These are phyloP conservation scores for Pemphredon lugubris DNA, from an alignment of 2,888 invertebrate species.

Conservation along the genomic window DNA sequence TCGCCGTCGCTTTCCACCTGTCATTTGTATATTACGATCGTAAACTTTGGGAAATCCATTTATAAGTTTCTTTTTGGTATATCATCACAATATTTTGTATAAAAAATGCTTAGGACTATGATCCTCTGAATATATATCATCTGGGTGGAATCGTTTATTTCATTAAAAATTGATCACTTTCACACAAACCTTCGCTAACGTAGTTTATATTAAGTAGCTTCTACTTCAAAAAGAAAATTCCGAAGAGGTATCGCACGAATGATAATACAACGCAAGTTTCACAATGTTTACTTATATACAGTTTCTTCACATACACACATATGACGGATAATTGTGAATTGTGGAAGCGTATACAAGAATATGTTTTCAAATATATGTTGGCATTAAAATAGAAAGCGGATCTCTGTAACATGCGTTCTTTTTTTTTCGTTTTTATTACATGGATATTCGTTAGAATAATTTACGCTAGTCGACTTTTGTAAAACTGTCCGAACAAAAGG, in stretches of 20 bases:
- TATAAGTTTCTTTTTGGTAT: slow-evolving; percentile 67
- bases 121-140: slow-evolving; percentile 58
- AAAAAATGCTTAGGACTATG: slow-evolving; percentile 70
- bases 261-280: slow-evolving; percentile 32
- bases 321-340: slow-evolving; percentile 48
- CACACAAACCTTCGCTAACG: slow-evolving; percentile 45
- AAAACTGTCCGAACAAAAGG: slow-evolving; percentile 7
- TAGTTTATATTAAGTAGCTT: slow-evolving; percentile 31
- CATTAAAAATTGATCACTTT: slow-evolving; percentile 40
- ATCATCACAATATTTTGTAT: slow-evolving; percentile 70
- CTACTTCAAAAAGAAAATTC: slow-evolving; percentile 19
- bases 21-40: no score
- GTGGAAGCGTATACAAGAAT: slow-evolving; percentile 58
- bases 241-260: slow-evolving; percentile 6
- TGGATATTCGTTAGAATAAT: slow-evolving; percentile 14
- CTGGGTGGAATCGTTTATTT: slow-evolving; percentile 59
- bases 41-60: no score
- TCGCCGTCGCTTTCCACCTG: no score
- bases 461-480: slow-evolving; percentile 6
- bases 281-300: slow-evolving; percentile 42
- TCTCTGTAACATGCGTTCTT: slow-evolving; percentile 28
- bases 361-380: slow-evolving; percentile 49
- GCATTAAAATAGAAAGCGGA: slow-evolving; percentile 54
- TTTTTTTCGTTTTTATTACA: slow-evolving; percentile 2
- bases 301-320: slow-evolving; percentile 33